A percentile compares a stretch with the other conserved stretches of the same genome.
Evolutionary conservation across 2,113 vertebrate species (phyloP).

Genomic region (Corythornis cristatus): DNA sequence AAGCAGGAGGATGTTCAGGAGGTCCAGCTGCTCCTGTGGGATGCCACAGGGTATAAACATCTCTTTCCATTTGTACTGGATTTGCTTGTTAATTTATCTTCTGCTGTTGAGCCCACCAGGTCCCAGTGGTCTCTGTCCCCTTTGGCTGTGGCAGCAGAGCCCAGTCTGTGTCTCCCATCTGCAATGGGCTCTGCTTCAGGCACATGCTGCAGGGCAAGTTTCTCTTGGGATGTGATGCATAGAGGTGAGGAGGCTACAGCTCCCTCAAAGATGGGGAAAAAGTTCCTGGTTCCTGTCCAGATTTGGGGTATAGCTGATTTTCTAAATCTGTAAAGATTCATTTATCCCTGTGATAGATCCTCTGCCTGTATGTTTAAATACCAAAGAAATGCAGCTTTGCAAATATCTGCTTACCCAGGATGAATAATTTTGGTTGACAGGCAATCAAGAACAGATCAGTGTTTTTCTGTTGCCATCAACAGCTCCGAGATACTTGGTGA

Average conservation of each 20-base stretch:
- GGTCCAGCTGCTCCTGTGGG: neutral
- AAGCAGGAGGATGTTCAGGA: neutral
- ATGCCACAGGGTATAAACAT: neutral
- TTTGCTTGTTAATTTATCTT: neutral
- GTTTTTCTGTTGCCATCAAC: neutral
- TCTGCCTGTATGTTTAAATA: neutral
- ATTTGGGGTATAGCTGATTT: neutral
- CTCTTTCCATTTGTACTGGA: neutral
- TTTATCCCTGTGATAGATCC: neutral
- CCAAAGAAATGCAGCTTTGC: neutral
- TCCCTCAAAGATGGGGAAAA: neutral
- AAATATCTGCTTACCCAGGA: neutral
- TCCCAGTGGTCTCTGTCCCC: fast-evolving
- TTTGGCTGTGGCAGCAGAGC: neutral
- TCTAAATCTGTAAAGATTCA: neutral
- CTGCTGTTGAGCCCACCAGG: fast-evolving
- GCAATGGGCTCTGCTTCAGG: fast-evolving
- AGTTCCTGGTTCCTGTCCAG: neutral
- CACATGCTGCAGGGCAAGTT: neutral
- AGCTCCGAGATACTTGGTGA: neutral
- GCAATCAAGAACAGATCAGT: neutral
- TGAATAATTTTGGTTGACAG: slow-evolving; percentile 25
- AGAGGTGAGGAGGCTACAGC: neutral
- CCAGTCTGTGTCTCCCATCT: neutral
- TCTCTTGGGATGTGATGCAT: neutral